Percentiles rank a stretch among this genome's conserved stretches.
Conservation (phyloP, 2,113 vertebrate species). For the Platanista minor region DNA sequence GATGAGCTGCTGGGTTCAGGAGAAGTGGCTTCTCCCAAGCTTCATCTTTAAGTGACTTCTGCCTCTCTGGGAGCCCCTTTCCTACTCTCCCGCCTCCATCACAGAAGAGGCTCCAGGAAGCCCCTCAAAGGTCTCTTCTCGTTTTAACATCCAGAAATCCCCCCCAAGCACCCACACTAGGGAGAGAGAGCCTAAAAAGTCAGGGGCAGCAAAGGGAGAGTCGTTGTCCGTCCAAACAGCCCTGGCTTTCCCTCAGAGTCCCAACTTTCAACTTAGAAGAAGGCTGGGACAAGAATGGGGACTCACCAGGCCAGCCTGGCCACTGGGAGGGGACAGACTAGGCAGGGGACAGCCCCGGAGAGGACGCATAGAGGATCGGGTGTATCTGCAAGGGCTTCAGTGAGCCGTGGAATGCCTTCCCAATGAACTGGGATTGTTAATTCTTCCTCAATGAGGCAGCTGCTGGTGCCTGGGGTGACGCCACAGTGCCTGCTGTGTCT, state of each 20-base stretch:
- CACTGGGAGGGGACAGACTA: neutral
- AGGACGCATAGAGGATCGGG: neutral
- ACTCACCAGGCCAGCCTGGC: neutral
- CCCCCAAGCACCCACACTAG: neutral
- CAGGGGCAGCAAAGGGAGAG: neutral
- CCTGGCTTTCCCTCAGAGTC: neutral
- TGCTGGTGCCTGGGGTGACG: neutral
- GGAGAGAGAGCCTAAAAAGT: neutral
- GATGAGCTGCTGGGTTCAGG: neutral
- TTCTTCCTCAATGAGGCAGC: conserved; percentile 74
- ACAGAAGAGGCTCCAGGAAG: neutral
- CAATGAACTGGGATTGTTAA: conserved; percentile 61
- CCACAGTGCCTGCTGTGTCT: conserved; percentile 12
- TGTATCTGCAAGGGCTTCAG: conserved; percentile 54
- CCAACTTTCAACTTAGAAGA: neutral
- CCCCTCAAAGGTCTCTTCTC: neutral
- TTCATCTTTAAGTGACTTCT: neutral
- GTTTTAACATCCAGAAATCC: neutral
- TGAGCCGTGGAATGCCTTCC: conserved; percentile 67
- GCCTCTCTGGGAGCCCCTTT: neutral
- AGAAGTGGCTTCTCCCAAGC: neutral
- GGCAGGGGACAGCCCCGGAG: neutral
- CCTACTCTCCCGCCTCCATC: neutral
- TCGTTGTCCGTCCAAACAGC: neutral
- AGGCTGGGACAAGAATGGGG: neutral